Evolutionary conservation across 2,113 vertebrate genomes (phyloP), one percentile per base, ranked within the genome.

Genomic region (Oryzias woworae): DNA sequence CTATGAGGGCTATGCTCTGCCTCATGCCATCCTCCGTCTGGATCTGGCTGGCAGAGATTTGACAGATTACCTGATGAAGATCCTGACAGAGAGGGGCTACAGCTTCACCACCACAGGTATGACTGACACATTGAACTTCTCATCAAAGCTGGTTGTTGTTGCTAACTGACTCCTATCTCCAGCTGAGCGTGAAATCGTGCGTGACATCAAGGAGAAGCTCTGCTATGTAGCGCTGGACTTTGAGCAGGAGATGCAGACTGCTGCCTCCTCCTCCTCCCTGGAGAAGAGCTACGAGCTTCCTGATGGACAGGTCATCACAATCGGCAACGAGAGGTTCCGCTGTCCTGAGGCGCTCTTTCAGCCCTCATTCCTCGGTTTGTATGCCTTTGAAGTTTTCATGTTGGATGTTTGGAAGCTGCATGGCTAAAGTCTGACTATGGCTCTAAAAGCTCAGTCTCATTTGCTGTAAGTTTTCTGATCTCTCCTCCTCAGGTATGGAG

Each of bases 261-360:
- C 79, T 1, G 8, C 79, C 13, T 94, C 94, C 62, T 97, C 95
- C 70, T 97, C 96, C 53, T 94, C 95, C 36, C 92, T 98, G 5
- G 96, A 98, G 76, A 98, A 98, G 91, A 98, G 95, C 94, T 98
- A 98, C 0, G 95, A 98, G 91, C 78, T 98, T 85, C 96, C 96
- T 0, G 96, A 98, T 1, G 96, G 96, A 7, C 96, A 98, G 90
- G 95, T 98, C 83, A 98, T 98, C 91, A 98, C 95, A 88, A 98
- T 98, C 2, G 96, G 96, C 78, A 98, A 97, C 0, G 96, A 98
- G 88, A 91, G 96, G 80, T 98, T 98, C 94, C 95, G 96, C 80
- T 98, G 96, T 91, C 95, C 96, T 0, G 96, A 98, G 89, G 92
- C 95, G 14, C 94, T 98, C 79, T 96, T 98, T 93, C 96, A 98